Evolutionary conservation across 2,888 invertebrate species (phyloP), one percentile per base, ranked within the genome.

Genomic region (Erebia palarica): DNA sequence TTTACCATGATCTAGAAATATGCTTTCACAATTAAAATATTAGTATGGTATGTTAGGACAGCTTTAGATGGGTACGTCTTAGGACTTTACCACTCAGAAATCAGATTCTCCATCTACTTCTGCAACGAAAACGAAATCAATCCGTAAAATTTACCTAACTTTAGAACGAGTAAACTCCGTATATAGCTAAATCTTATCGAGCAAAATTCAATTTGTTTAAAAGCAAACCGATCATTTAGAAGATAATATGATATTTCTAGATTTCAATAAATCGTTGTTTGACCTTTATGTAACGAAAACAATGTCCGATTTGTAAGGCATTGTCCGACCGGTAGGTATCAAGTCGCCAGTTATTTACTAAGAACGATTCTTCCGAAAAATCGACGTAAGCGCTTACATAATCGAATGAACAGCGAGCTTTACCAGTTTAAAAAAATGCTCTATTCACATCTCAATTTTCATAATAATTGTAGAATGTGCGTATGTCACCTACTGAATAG

Each of bases 301-400:
- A 75, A 81, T 77, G 85, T 68, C 84, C 87, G 86, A 87, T 88
- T 88, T 78, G 86, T 82, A 81, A 84, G 82, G 85, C 86, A 83
- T 87, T 86, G 88, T 82, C 85, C 86, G 82, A 85, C 81, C 86
- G 47, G 11, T 47, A 47, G 82, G 84, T 83, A 83, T 78, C 80
- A 80, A 81, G 75, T 83, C 78, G 81, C 79, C 82, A 83, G 85
- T 87, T 86, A 36, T 36, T 36, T 36, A 85, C 80, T 74, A 76
- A 78, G 81, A 86, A 86, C 82, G 87, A 85, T 85, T 87, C 82
- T 84, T 86, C 87, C 86, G 88, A 85, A 86, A 86, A 90, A 90
- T 88, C 86, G 82, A 85, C 85, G 80, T 82, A 75, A 81, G 53
- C 77, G 77, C 75, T 89, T 89, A 76, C 80, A 81, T 85, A 86